These are phyloP conservation scores for Amphimedon queenslandica DNA, from an alignment of 37 sponge, comb jelly and placozoan species.

Conservation along the genomic window DNA sequence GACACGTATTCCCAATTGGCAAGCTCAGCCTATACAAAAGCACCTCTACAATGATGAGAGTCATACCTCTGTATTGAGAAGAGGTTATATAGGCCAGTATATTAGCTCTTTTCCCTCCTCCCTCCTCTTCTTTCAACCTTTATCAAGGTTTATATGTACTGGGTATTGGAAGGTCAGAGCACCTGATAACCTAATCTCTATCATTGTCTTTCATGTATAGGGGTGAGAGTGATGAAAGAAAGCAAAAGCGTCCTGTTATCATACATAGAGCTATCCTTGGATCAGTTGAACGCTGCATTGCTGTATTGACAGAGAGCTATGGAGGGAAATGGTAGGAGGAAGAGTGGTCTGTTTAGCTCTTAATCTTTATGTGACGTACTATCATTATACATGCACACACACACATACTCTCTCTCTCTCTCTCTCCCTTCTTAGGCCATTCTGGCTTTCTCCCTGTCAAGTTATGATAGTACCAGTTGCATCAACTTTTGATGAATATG, in stretches of 20 bases:
- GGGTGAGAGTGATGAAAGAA: conserved; percentile 47
- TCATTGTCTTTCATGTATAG: conserved; percentile 14
- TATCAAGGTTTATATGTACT: too few relatives aligned
- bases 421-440: conserved; percentile 72
- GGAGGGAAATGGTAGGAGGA: conserved; percentile 92
- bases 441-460: conserved; percentile 98
- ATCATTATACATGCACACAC: neutral
- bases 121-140: too few relatives aligned
- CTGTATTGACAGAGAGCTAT: conserved; percentile 90
- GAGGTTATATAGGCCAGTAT: too few relatives aligned
- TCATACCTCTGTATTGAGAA: too few relatives aligned
- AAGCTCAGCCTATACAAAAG: too few relatives aligned
- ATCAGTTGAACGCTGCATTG: conserved; percentile 95
- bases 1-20: too few relatives aligned
- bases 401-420: conserved; percentile 3
- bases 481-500: conserved; percentile 88
- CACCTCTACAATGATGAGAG: too few relatives aligned
- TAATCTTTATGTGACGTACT: neutral
- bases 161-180: too few relatives aligned
- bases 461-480: conserved; percentile 88
- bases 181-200: too few relatives aligned
- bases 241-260: conserved; percentile 90
- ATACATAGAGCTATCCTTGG: conserved; percentile 97
- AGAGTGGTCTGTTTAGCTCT: neutral
- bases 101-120: too few relatives aligned